A percentile compares a stretch with the other conserved stretches of the same genome.
Evolutionary conservation across 1,140 invertebrate genomes (phyloP).

Genomic region (Myzus persicae): DNA sequence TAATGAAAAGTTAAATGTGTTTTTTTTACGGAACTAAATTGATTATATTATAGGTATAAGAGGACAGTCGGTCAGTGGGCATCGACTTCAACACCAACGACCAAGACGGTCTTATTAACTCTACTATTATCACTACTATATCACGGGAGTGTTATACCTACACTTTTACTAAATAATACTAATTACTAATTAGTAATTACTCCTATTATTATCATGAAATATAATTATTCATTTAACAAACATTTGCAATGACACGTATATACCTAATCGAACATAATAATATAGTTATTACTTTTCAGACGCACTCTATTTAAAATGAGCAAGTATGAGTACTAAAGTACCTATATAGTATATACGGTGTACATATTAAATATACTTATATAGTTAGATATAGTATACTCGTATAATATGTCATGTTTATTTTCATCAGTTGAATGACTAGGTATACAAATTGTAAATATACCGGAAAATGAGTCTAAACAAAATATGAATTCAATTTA

Average conservation of each 20-base stretch:
- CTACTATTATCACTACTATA: background rate
- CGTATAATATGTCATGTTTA: background rate
- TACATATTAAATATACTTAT: background rate
- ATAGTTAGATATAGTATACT: background rate
- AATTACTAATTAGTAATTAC: background rate
- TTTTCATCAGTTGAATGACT: background rate
- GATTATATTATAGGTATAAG: background rate
- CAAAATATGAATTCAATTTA: background rate
- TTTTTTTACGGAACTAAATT: background rate
- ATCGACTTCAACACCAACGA: background rate
- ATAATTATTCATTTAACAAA: conserved; percentile 4
- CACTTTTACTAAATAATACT: background rate
- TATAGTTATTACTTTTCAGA: background rate
- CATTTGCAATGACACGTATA: background rate
- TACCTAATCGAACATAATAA: background rate
- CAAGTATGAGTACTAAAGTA: background rate
- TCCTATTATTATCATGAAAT: background rate
- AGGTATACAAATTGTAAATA: background rate
- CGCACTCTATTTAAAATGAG: background rate
- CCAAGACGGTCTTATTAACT: background rate
- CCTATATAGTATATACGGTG: too few relatives aligned
- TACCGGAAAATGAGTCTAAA: background rate
- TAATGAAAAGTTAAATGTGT: background rate
- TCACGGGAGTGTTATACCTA: background rate
- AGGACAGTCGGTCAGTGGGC: background rate